phyloP scores from a whole-genome alignment of 2,888 invertebrate genomes.

The Erebia aethiops region DNA sequence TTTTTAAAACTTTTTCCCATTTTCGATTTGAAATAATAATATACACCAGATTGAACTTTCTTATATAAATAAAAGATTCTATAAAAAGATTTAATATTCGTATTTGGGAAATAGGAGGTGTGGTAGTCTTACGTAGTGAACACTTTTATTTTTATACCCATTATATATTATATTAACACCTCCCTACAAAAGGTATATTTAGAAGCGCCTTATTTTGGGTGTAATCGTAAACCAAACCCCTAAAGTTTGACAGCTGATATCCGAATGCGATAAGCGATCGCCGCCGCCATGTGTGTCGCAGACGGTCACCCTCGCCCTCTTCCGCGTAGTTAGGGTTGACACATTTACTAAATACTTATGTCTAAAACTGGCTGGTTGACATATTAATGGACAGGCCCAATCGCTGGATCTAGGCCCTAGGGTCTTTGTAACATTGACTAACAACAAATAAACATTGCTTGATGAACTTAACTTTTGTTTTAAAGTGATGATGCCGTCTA shows the following conservation, averaged over 20 bases:
- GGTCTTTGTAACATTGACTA: too few relatives aligned
- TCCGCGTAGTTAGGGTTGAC: conserved; percentile 17
- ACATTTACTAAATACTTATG: background rate
- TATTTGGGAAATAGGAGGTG: background rate
- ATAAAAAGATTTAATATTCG: background rate
- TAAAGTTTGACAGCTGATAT: conserved; percentile 71
- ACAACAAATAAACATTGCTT: too few relatives aligned
- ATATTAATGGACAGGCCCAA: too few relatives aligned
- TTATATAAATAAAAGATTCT: background rate
- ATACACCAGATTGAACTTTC: background rate
- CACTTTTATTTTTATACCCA: conserved; percentile 16
- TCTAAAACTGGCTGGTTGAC: too few relatives aligned
- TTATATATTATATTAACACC: conserved; percentile 36
- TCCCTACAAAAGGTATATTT: conserved; percentile 46
- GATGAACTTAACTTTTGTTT: too few relatives aligned
- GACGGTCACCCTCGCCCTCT: conserved; percentile 45
- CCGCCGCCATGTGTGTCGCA: conserved; percentile 61
- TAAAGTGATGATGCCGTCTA: too few relatives aligned
- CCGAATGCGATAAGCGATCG: conserved; percentile 67
- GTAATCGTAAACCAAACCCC: conserved; percentile 55
- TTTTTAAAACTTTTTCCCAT: too few relatives aligned
- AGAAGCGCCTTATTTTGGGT: conserved; percentile 48
- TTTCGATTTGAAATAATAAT: too few relatives aligned
- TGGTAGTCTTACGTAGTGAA: background rate
- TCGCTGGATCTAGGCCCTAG: too few relatives aligned